These are phyloP conservation scores for Aselliscus stoliczkanus DNA, from an alignment of 2,797 vertebrate species.

Conservation along the genomic window DNA sequence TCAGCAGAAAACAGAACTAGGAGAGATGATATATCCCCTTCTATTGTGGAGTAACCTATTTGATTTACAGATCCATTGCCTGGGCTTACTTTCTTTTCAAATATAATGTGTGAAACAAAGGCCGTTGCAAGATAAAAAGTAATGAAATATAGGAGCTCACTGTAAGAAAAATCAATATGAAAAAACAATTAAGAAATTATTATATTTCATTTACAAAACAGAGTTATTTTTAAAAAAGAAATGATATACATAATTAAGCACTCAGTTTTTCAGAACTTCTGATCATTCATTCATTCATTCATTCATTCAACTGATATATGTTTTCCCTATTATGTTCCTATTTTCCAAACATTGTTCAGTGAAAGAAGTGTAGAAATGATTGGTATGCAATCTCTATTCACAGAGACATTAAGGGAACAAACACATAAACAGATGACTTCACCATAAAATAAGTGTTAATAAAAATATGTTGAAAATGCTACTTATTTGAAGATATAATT, in stretches of 20 bases:
- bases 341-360: neutral
- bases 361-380: neutral
- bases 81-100: neutral
- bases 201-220: neutral
- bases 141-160: neutral
- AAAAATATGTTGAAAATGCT: neutral
- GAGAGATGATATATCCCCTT: neutral
- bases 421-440: neutral
- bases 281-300: neutral
- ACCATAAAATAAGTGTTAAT: neutral
- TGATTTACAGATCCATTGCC: neutral
- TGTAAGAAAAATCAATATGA: neutral
- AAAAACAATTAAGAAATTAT: neutral
- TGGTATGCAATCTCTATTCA: fast-evolving
- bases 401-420: neutral
- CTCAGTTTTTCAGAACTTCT: neutral
- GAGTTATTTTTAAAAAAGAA: neutral
- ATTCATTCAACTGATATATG: neutral
- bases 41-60: neutral
- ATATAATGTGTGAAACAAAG: neutral
- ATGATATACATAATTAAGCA: neutral
- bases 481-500: neutral
- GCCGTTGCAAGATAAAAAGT: neutral
- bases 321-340: neutral
- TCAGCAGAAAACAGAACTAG: neutral